Evolutionary conservation across 2,888 invertebrate species (phyloP).

Genomic region (Sesia bembeciformis): DNA sequence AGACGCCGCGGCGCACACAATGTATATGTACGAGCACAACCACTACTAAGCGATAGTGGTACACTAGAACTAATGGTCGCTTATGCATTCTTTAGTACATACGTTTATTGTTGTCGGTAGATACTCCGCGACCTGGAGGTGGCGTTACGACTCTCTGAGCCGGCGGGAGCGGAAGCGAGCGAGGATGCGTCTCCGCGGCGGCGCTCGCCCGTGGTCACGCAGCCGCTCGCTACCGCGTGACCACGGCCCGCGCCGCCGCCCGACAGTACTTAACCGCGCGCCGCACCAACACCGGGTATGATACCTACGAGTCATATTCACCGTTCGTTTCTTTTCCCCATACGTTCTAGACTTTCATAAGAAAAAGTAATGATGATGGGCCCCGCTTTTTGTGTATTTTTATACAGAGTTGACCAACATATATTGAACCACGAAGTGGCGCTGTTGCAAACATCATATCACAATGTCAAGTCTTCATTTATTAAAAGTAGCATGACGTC

Average conservation of each 20-base stretch:
- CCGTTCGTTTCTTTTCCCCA: constrained; percentile 17
- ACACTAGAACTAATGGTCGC: too few species aligned
- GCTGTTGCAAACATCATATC: too few species aligned
- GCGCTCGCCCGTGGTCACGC: constrained; percentile 71
- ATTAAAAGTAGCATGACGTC: too few species aligned
- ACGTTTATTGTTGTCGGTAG: too few species aligned
- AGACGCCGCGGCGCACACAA: too few species aligned
- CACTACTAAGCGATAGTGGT: too few species aligned
- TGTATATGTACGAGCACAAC: too few species aligned
- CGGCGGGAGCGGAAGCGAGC: constrained; percentile 27
- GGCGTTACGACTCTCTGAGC: constrained; percentile 80
- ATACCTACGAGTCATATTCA: constrained; percentile 6
- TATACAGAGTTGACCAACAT: too few species aligned
- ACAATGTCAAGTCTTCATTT: too few species aligned
- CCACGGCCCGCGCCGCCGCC: constrained; percentile 52
- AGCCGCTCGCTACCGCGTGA: constrained; percentile 58
- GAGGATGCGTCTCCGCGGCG: constrained; percentile 21
- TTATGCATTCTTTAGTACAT: constrained; percentile 33
- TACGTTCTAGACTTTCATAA: constrained; percentile 1
- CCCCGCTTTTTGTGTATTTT: too few species aligned
- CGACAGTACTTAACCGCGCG: constrained; percentile 27
- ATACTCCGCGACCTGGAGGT: constrained; percentile 85
- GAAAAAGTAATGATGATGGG: too few species aligned
- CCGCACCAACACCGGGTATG: constrained; percentile 30
- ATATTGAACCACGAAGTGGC: too few species aligned